Conservation (phyloP, 2,113 vertebrate genomes). For the Myrmecophaga tridactyla region DNA sequence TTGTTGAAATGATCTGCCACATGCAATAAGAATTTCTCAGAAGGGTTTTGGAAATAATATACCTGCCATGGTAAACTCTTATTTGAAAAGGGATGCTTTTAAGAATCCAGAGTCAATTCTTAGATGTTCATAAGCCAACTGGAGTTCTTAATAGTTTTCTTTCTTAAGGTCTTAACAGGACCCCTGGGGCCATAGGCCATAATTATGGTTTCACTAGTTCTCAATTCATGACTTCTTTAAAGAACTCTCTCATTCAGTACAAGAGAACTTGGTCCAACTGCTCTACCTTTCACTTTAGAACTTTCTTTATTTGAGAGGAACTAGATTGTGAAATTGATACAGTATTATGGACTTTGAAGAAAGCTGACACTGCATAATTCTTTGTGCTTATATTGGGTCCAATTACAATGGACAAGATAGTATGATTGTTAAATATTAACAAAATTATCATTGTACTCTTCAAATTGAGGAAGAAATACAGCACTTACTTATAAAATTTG, state of each 20-base stretch:
- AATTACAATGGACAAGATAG: neutral
- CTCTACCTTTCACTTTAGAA: neutral
- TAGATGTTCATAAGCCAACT: neutral
- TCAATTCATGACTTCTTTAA: neutral
- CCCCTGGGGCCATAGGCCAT: neutral
- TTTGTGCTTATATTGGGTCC: neutral
- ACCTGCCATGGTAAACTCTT: neutral
- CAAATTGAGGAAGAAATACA: neutral
- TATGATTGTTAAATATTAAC: neutral
- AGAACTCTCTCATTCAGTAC: neutral
- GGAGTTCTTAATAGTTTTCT: neutral
- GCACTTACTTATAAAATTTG: neutral
- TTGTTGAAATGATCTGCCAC: neutral
- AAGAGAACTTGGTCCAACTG: neutral
- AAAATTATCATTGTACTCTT: neutral
- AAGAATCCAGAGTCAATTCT: neutral
- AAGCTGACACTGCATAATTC: neutral
- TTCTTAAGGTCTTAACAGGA: neutral
- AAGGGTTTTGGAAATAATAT: conserved; percentile 40
- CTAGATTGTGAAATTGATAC: neutral
- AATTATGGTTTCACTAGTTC: neutral
- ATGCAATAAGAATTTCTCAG: neutral
- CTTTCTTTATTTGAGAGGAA: neutral
- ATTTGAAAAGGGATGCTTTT: neutral
- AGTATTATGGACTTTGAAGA: neutral